Conservation (phyloP, 1,140 invertebrate species). For the Zelostemma sp. region DNA sequence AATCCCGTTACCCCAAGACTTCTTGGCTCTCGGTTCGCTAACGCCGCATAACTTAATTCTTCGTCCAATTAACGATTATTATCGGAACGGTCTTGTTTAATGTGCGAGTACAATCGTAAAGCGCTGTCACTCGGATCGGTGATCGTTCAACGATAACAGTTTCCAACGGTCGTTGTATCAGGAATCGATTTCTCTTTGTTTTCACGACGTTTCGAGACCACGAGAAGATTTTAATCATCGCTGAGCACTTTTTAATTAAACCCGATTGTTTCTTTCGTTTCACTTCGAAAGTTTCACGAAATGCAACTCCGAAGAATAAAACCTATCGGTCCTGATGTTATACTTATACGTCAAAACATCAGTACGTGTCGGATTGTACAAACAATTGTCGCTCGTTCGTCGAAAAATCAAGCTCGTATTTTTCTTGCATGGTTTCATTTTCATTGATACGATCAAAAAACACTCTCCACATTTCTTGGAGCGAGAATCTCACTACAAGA, state of each 20-base stretch:
- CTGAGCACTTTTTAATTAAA: not conserved
- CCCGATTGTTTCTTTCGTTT: not conserved
- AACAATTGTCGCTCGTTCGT: constrained; percentile 15
- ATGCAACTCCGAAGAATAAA: not conserved
- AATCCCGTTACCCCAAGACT: constrained; percentile 19
- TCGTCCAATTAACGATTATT: constrained; percentile 45
- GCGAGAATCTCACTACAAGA: no score
- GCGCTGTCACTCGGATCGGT: constrained; percentile 30
- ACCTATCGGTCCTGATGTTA: constrained; percentile 1
- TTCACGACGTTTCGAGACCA: constrained; percentile 12
- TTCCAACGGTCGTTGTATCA: constrained; percentile 11
- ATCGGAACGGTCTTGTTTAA: constrained; percentile 45
- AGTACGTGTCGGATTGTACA: constrained; percentile 13
- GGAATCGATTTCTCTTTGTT: constrained; percentile 38
- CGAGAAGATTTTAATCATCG: not conserved
- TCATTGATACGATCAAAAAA: no score
- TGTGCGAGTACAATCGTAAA: constrained; percentile 44
- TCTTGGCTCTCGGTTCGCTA: not conserved
- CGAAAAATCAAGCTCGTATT: constrained; percentile 13
- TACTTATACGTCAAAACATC: constrained; percentile 12
- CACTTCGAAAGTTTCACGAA: no score
- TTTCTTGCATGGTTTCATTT: no score
- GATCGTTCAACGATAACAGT: constrained; percentile 31
- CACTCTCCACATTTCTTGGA: no score
- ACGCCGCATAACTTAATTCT: constrained; percentile 43